Percentiles rank a stretch among this genome's conserved stretches.
Evolutionary conservation across 1,140 invertebrate genomes (phyloP).

Genomic region (Zeugodacus cucurbitae): DNA sequence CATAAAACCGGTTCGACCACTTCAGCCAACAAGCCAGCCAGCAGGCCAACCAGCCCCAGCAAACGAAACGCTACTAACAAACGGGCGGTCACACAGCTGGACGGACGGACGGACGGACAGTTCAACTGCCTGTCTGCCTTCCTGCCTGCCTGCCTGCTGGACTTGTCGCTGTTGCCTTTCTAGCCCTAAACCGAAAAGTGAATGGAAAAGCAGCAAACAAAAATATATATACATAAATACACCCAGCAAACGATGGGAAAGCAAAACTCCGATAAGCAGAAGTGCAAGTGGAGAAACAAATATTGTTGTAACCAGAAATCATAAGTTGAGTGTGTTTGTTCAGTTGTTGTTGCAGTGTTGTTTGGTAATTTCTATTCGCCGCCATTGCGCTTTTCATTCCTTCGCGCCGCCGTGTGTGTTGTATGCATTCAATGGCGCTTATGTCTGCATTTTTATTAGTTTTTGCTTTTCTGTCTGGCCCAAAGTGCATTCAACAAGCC

Average conservation of each 20-base stretch:
- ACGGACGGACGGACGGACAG: not conserved
- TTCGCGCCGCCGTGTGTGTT: not conserved
- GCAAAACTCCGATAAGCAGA: not conserved
- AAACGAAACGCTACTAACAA: not conserved
- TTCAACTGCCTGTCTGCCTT: not conserved
- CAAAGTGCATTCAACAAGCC: not conserved
- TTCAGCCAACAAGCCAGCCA: not conserved
- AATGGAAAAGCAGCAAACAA: not conserved
- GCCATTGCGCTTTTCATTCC: not conserved
- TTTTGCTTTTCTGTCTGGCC: not conserved
- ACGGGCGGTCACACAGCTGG: not conserved
- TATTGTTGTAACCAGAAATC: not conserved
- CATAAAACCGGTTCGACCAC: slow-evolving; percentile 32
- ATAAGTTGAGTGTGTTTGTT: not conserved
- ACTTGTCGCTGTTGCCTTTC: not conserved
- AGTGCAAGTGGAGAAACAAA: slow-evolving; percentile 31
- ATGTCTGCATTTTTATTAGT: not conserved
- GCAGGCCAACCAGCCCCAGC: not conserved
- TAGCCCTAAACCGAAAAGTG: slow-evolving; percentile 18
- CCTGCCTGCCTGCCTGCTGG: not conserved
- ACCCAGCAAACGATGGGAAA: not conserved
- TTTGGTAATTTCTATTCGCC: not conserved
- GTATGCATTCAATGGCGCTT: not conserved
- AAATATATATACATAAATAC: not conserved
- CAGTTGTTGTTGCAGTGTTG: not conserved